Percentiles rank a stretch among this genome's conserved stretches.
Evolutionary conservation across 2,797 vertebrate genomes (phyloP).

Genomic region (Tragopan temminckii): DNA sequence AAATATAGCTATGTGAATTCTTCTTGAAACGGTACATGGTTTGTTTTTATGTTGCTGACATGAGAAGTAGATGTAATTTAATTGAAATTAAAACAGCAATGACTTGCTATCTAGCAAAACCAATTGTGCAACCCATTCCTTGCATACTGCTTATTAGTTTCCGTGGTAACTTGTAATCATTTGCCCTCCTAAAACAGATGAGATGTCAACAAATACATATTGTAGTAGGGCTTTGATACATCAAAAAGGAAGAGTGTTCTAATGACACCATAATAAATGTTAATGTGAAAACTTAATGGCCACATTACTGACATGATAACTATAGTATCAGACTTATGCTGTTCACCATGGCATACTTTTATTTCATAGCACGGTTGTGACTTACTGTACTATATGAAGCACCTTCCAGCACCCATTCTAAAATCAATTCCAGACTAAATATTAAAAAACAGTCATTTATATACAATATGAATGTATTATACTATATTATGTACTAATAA

Average conservation of each 20-base stretch:
- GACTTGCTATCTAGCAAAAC: conserved; percentile 62
- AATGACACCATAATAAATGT: conserved; percentile 79
- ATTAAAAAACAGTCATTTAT: neutral
- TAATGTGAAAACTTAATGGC: conserved; percentile 78
- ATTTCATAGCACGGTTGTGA: conserved; percentile 16
- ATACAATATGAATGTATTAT: neutral
- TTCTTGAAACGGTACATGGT: neutral
- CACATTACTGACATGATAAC: conserved; percentile 75
- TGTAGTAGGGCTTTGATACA: conserved; percentile 73
- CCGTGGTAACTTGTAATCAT: conserved; percentile 80
- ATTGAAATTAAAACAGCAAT: conserved; percentile 71
- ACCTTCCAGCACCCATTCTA: neutral
- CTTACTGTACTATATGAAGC: neutral
- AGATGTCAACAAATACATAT: conserved; percentile 79
- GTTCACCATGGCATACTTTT: conserved; percentile 13
- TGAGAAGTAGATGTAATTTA: conserved; percentile 71
- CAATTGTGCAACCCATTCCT: conserved; percentile 55
- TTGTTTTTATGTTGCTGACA: conserved; percentile 43
- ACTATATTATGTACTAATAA: neutral
- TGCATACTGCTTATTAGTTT: conserved; percentile 76
- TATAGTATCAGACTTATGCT: neutral
- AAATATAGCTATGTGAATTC: neutral
- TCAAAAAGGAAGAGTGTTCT: conserved; percentile 68
- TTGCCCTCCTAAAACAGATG: conserved; percentile 80
- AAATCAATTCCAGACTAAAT: conserved; percentile 9